Percentiles rank a stretch among this genome's conserved stretches.
phyloP scores from a whole-genome alignment of 2,113 vertebrate genomes.

The Trematomus loennbergii region DNA sequence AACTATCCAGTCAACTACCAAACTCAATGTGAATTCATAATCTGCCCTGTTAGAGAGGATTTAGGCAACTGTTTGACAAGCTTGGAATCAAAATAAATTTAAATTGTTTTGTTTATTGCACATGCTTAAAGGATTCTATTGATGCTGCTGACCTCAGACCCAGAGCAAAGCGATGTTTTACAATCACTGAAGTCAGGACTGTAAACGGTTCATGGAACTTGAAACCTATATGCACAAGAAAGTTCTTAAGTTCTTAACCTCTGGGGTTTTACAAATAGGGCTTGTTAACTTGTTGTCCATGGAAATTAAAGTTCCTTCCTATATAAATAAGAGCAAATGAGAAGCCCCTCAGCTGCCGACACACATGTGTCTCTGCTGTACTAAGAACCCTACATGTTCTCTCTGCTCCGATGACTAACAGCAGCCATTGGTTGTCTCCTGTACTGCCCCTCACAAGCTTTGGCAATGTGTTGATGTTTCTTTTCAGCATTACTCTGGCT shows the following conservation, averaged over 20 bases:
- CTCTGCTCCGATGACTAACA: constrained; percentile 66
- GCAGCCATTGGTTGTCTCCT: constrained; percentile 50
- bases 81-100: neutral
- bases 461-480: constrained; percentile 80
- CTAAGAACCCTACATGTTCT: neutral
- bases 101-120: neutral
- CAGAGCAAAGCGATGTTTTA: neutral
- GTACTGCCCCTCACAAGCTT: constrained; percentile 78
- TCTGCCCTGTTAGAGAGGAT: neutral
- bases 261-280: neutral
- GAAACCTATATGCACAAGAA: neutral
- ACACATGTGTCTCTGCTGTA: neutral
- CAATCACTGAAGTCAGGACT: neutral
- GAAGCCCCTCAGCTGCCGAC: constrained; percentile 1
- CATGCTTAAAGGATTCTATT: neutral
- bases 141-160: neutral
- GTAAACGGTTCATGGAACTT: neutral
- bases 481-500: constrained; percentile 77
- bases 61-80: neutral
- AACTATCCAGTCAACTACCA: neutral
- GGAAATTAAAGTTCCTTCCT: constrained; percentile 19
- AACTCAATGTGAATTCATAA: neutral
- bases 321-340: constrained; percentile 39
- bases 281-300: constrained; percentile 20
- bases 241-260: neutral